Conservation (phyloP, 2,797 vertebrate genomes). For the Squalus acanthias region DNA sequence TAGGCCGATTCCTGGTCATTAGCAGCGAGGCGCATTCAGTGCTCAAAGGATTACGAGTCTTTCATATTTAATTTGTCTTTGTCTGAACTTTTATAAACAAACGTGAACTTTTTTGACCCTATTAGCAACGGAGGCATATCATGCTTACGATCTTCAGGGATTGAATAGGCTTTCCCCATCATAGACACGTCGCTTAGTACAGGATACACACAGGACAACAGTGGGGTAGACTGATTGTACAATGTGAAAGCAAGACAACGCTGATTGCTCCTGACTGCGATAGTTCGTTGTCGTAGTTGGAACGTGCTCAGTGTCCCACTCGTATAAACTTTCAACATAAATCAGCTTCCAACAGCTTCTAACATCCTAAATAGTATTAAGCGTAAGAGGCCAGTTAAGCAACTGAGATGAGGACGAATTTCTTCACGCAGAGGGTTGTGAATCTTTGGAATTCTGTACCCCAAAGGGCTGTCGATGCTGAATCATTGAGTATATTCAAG, state of each 20-base stretch:
- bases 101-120: conserved; percentile 14
- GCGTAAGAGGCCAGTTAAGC: neutral
- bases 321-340: neutral
- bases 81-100: conserved; percentile 30
- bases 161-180: neutral
- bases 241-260: neutral
- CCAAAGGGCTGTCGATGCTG: too few relatives aligned
- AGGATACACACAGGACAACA: neutral
- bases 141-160: neutral
- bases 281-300: neutral
- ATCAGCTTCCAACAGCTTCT: neutral
- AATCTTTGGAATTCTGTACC: too few relatives aligned
- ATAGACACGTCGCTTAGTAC: neutral
- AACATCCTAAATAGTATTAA: neutral
- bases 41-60: conserved; percentile 24
- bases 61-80: conserved; percentile 34
- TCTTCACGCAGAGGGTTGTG: too few relatives aligned
- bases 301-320: neutral
- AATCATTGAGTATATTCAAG: too few relatives aligned
- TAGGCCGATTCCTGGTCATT: neutral
- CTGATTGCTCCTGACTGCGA: neutral
- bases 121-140: neutral
- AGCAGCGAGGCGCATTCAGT: neutral
- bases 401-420: neutral
- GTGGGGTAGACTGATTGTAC: neutral